Evolutionary conservation across 2,888 invertebrate genomes (phyloP).

Genomic region (Oegoconia quadripuncta): DNA sequence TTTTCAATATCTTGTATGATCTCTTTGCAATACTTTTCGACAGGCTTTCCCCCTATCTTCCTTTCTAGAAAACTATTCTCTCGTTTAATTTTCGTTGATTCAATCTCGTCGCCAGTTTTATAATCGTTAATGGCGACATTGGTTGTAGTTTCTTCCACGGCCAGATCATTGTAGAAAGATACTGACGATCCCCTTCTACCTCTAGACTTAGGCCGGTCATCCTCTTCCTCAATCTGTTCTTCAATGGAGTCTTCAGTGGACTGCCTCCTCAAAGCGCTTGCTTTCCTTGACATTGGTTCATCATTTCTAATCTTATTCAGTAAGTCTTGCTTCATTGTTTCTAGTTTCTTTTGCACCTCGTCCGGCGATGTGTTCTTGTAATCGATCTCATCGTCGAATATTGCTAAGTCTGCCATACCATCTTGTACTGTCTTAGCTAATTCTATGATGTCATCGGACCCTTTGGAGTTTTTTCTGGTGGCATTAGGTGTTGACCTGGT

Average conservation of each 20-base stretch:
- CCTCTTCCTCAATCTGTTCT: slow-evolving; percentile 46
- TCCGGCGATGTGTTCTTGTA: slow-evolving; percentile 37
- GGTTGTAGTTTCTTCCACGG: slow-evolving; percentile 36
- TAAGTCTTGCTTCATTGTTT: slow-evolving; percentile 57
- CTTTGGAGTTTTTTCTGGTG: slow-evolving; percentile 52
- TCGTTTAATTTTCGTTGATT: slow-evolving; percentile 31
- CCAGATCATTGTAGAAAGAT: slow-evolving; percentile 47
- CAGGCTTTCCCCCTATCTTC: slow-evolving; percentile 45
- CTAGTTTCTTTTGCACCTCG: slow-evolving; percentile 58
- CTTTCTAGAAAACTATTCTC: slow-evolving; percentile 43
- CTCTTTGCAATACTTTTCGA: slow-evolving; percentile 67
- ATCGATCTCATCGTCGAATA: slow-evolving; percentile 52
- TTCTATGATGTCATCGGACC: slow-evolving; percentile 65
- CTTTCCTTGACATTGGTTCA: slow-evolving; percentile 46
- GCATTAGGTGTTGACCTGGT: slow-evolving; percentile 51
- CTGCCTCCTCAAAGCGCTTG: slow-evolving; percentile 48
- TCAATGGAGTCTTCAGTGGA: slow-evolving; percentile 63
- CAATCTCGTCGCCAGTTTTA: slow-evolving; percentile 32
- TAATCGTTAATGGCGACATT: slow-evolving; percentile 36
- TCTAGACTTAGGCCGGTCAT: slow-evolving; percentile 60
- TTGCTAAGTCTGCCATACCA: slow-evolving; percentile 71
- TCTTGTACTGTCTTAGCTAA: slow-evolving; percentile 78
- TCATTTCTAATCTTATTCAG: slow-evolving; percentile 61
- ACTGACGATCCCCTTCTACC: slow-evolving; percentile 55
- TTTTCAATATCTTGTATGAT: slow-evolving; percentile 68